Evolutionary conservation across 2,797 vertebrate species (phyloP).

Genomic region (Novumbra hubbsi): DNA sequence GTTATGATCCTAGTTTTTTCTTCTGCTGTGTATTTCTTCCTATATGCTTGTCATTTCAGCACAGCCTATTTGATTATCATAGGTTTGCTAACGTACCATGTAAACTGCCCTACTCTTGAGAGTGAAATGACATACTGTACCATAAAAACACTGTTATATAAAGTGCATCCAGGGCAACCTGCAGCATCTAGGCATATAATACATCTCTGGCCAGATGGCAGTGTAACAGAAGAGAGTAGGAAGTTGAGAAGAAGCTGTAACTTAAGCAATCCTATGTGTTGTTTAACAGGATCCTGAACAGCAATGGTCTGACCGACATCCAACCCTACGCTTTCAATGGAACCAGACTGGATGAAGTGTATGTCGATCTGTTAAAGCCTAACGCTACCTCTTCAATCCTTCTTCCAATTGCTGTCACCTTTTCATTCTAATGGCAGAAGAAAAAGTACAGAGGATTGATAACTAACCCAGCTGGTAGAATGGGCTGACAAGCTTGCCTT

Average conservation of each 20-base stretch:
- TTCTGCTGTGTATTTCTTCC: not conserved
- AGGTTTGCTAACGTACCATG: not conserved
- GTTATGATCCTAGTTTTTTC: not conserved
- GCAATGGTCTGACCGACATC: conserved; percentile 81
- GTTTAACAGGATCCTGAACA: conserved; percentile 78
- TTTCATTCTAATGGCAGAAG: too few species aligned
- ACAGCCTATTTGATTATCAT: not conserved
- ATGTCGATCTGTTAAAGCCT: conserved; percentile 40
- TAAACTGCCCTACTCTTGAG: not conserved
- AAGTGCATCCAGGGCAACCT: not conserved
- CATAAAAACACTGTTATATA: not conserved
- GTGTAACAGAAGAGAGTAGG: not conserved
- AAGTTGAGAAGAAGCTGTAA: conserved; percentile 2
- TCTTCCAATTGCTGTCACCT: too few species aligned
- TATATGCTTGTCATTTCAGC: not conserved
- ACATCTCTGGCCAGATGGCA: conserved; percentile 1
- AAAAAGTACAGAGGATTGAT: too few species aligned
- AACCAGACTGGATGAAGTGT: conserved; percentile 84
- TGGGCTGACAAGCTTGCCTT: too few species aligned
- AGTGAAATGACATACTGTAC: not conserved
- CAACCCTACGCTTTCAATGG: conserved; percentile 83
- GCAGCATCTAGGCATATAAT: not conserved
- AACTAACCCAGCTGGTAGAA: too few species aligned
- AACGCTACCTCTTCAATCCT: not conserved
- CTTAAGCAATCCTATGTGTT: not conserved